Base-by-base conservation (phyloP, 35 echinoderm and acorn worm species). In the Strongylocentrotus purpuratus region DNA sequence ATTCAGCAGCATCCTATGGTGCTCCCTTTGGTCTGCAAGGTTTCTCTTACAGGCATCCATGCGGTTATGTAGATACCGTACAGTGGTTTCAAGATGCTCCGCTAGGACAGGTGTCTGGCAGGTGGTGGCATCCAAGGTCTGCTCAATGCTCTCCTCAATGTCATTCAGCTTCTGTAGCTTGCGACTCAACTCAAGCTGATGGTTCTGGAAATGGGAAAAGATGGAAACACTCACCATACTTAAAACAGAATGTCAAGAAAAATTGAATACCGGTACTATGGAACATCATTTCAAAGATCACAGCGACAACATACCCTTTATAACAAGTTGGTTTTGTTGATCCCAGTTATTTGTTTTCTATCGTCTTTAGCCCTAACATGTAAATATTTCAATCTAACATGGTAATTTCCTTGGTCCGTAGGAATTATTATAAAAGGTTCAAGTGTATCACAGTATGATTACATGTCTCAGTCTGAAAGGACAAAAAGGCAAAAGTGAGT, bases 111-210 rank as follows among this genome's bases (percentile, higher is more conserved):
- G 94, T 9, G 94, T 48, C 25, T 47, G 92, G 14, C 86, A 86
- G 7, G 88, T 95, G 90, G 46, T 52, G 4, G 94, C 70, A 14
- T 96, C 96, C 22, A 96, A 47, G 31, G 87, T 86, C 18, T 96
- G 93, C 17, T 96, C 88, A 13, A 96, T 92, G 58, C 95, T 96
- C 47, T 95, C 90, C 55, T 97, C 92, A 9, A 99, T 58, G 17
- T 97, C 95, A 88, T 99, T 94, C 33, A 99, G 46, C 28, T 95
- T 95, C 70, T 97, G 97, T 31, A 96, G 96, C 94, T 99, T 99
- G 31, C 97, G 94, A 92, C 85, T 92, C 11, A 99, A 61, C 45
- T 97, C 98, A 13, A 97, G 88, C 96, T 96, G 96, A 25, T 96
- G 95, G 59, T 97, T 97, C 96, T 99, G 85, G 25, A 50, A 46